Evolutionary conservation across 2,888 invertebrate species (phyloP), one percentile per base, ranked within the genome.

Genomic region (Heliconius ismenius): DNA sequence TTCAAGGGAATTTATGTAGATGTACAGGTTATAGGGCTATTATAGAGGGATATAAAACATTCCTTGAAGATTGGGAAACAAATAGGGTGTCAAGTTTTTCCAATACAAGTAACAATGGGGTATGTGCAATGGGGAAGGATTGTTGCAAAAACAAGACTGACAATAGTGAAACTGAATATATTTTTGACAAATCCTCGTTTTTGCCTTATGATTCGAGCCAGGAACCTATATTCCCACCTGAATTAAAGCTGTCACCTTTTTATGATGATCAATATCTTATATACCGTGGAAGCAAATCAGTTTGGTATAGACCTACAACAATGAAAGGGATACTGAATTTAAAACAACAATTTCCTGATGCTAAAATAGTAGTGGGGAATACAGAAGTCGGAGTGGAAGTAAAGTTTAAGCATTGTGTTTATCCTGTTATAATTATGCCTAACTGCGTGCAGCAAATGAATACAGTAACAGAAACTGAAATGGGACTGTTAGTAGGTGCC

Each of bases 21-120:
- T 98, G 98, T 86, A 98, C 98, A 3, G 98, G 98, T 0, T 98
- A 98, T 84, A 92, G 98, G 80, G 97, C 98, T 1, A 98, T 98
- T 78, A 95, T 98, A 77, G 97, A 98, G 86, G 97, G 97, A 0
- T 97, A 96, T 84, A 96, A 95, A 87, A 96, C 97, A 0, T 97
- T 97, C 81, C 95, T 96, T 2, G 96, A 96, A 90, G 96, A 96
- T 84, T 96, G 96, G 96, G 96, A 96, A 87, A 87, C 90, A 11
- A 87, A 91, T 69, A 92, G 93, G 79, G 80, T 92, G n/a, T 74
- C 82, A 24, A 89, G 86, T 79, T 83, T 84, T 15, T 77, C 81
- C 54, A 86, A 86, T 77, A 83, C 81, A 54, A 79, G 79, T 36
- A 78, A 26, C 3, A 87, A 87, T 63, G 83, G 83, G 15, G 78